Percentiles rank a stretch among this genome's conserved stretches.
These are phyloP conservation scores for Poecilia latipinna DNA, from an alignment of 2,113 vertebrate genomes.

Conservation along the genomic window DNA sequence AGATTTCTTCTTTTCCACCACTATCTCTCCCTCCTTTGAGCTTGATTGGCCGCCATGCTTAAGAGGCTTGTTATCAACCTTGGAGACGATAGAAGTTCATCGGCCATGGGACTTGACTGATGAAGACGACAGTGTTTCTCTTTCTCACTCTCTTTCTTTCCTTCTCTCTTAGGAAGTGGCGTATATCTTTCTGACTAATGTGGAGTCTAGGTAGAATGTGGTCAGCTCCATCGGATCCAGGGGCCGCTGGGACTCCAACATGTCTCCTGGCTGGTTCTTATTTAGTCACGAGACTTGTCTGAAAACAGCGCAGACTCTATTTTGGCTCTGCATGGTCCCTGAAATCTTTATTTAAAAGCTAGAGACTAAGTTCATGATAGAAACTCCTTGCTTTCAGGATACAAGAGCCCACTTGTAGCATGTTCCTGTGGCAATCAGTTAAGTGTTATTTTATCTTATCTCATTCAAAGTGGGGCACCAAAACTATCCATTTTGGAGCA, in stretches of 20 bases:
- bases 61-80: conserved; percentile 74
- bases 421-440: conserved; percentile 10
- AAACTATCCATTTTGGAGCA: not conserved
- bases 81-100: conserved; percentile 75
- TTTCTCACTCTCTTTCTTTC: conserved; percentile 20
- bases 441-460: conserved; percentile 49
- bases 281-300: conserved; percentile 9
- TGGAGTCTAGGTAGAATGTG: conserved; percentile 64
- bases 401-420: not conserved
- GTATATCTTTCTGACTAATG: conserved; percentile 73
- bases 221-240: conserved; percentile 53
- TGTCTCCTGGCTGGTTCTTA: conserved; percentile 53
- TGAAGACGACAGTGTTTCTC: conserved; percentile 49
- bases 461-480: not conserved
- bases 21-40: conserved; percentile 70
- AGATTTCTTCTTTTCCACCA: conserved; percentile 55
- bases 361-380: not conserved
- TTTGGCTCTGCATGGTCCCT: not conserved
- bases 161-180: conserved; percentile 45
- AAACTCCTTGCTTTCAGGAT: not conserved
- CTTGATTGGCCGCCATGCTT: conserved; percentile 74
- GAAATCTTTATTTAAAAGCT: not conserved
- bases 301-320: not conserved
- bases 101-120: conserved; percentile 56
- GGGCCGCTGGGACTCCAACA: conserved; percentile 58